These are phyloP conservation scores for Zaprionus ornatus DNA, from an alignment of 1,140 invertebrate species.

Conservation along the genomic window DNA sequence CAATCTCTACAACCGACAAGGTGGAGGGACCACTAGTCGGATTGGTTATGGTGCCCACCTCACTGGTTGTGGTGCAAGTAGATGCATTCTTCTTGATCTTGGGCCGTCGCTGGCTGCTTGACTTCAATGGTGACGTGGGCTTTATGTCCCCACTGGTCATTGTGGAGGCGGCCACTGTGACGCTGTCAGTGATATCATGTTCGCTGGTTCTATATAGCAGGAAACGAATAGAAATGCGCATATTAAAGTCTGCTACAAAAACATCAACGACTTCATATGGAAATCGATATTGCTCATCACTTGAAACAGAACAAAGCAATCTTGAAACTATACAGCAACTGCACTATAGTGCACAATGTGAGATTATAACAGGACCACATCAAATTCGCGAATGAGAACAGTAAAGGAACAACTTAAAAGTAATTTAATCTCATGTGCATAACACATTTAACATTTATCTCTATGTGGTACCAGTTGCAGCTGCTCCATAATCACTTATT, in stretches of 20 bases:
- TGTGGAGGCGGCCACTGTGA: constrained; percentile 54
- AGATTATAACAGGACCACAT: no score
- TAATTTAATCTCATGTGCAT: no score
- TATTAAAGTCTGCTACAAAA: no score
- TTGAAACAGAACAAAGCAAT: no score
- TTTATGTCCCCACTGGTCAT: constrained; percentile 66
- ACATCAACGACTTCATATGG: no score
- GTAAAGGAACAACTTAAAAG: no score
- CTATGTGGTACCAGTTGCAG: background rate
- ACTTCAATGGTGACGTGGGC: constrained; percentile 68
- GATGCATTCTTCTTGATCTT: constrained; percentile 79
- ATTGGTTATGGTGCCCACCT: constrained; percentile 68
- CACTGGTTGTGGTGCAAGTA: constrained; percentile 71
- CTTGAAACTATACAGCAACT: no score
- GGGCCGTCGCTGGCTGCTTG: constrained; percentile 65
- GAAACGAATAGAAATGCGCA: background rate
- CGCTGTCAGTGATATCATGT: constrained; percentile 45
- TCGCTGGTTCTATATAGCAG: constrained; percentile 43
- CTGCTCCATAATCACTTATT: background rate
- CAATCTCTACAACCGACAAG: constrained; percentile 57
- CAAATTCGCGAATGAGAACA: no score
- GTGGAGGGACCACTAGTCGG: constrained; percentile 34
- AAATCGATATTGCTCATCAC: no score
- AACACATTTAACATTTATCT: no score
- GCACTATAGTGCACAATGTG: no score